A percentile compares a stretch with the other conserved stretches of the same genome.
phyloP scores from a whole-genome alignment of 2,888 invertebrate species.

The Melieria crassipennis region DNA sequence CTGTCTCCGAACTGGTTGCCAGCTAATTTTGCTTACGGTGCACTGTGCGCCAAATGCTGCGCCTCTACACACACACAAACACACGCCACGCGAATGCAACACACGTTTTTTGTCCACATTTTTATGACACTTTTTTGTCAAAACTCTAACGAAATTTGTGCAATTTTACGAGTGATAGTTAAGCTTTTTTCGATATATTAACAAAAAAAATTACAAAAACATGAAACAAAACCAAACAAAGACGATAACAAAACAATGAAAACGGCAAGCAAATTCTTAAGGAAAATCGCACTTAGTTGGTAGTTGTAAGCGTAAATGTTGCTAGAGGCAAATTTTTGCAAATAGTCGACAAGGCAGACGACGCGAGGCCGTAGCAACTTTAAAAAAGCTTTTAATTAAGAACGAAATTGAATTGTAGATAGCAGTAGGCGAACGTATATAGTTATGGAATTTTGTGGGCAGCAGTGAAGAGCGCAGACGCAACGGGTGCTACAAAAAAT shows the following conservation, averaged over 20 bases:
- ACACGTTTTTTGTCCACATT: background rate
- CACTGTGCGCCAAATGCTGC: background rate
- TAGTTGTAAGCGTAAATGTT: conserved; percentile 21
- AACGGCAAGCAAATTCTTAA: conserved; percentile 8
- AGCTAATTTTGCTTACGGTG: conserved; percentile 26
- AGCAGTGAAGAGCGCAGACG: too few relatives aligned
- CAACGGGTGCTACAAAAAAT: too few relatives aligned
- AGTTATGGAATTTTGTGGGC: too few relatives aligned
- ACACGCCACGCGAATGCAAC: background rate
- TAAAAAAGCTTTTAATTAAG: too few relatives aligned
- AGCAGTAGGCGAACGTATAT: too few relatives aligned
- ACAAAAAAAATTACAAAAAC: too few relatives aligned
- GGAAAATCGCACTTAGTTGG: conserved; percentile 1
- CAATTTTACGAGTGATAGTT: conserved; percentile 5
- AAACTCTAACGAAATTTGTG: background rate
- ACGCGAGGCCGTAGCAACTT: too few relatives aligned
- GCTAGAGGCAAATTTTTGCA: background rate
- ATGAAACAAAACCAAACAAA: background rate
- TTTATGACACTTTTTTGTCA: too few relatives aligned
- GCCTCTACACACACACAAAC: background rate
- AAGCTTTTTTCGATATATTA: background rate
- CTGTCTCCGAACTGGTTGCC: conserved; percentile 64
- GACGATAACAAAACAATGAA: too few relatives aligned
- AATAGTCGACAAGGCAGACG: too few relatives aligned
- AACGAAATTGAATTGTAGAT: too few relatives aligned